These are phyloP conservation scores for Cistogaster globosa DNA, from an alignment of 2,888 invertebrate genomes.

Conservation along the genomic window DNA sequence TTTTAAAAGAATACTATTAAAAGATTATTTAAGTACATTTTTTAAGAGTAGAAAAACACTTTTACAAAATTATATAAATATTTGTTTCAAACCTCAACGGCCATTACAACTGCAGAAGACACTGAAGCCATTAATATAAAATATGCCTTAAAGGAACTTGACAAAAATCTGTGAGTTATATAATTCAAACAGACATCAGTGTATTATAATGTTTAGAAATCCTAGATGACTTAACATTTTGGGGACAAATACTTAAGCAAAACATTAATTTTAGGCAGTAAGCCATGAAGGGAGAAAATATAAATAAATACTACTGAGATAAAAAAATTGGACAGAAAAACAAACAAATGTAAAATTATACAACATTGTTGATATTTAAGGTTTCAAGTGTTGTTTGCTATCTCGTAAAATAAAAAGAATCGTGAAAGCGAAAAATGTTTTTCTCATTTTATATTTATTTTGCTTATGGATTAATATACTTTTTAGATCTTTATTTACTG, in stretches of 20 bases:
- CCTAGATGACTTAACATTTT: not conserved
- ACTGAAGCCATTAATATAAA: too few species aligned
- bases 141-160: not conserved
- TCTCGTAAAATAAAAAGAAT: slow-evolving; percentile 13
- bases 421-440: slow-evolving; percentile 4
- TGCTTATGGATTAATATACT: not conserved
- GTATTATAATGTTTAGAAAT: not conserved
- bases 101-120: too few species aligned
- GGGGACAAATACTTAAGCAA: not conserved
- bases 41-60: too few species aligned
- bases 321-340: not conserved
- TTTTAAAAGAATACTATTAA: too few species aligned
- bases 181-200: not conserved
- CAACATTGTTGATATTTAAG: slow-evolving; percentile 20
- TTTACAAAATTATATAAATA: too few species aligned
- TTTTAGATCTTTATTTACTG: slow-evolving; percentile 12
- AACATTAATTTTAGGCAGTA: not conserved
- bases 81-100: too few species aligned
- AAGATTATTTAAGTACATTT: too few species aligned
- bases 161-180: not conserved
- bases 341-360: slow-evolving; percentile 25
- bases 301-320: not conserved
- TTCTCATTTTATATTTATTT: slow-evolving; percentile 6
- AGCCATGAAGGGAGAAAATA: not conserved
- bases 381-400: slow-evolving; percentile 55